Evolutionary conservation across 2,888 invertebrate genomes (phyloP), one percentile per base, ranked within the genome.

Genomic region (Eremobia ochroleuca): DNA sequence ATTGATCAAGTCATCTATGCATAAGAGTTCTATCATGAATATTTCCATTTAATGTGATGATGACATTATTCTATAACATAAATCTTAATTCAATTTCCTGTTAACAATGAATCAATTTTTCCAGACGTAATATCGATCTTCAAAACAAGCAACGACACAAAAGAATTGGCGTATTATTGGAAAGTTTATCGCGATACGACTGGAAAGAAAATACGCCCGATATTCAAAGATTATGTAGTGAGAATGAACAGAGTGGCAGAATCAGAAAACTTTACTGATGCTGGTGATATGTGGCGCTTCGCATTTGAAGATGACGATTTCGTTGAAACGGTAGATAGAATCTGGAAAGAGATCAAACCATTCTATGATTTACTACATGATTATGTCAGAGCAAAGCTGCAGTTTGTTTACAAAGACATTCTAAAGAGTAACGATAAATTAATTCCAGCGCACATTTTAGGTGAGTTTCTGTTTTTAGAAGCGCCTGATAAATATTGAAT

Each of bases 391-490:
- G 92, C 91, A 46, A 97, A 97, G 90, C 91, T 98, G 49, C 97
- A 94, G 85, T 71, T 90, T 0, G 87, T 91, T 43, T 98, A 98
- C 88, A 96, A 96, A 58, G 94, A 96, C 21, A 94, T 96, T 72
- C 91, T 97, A 5, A 92, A 93, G 40, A 89, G 88, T 49, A 93
- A 94, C 15, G 95, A 97, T 74, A 97, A 97, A 21, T 93, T 97
- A 9, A 97, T 98, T 81, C 98, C 98, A 0, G 98, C 98, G 2
- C 98, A 98, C 93, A 90, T 98, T 72, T 93, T 98, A 84, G 98
- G 98, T 97, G 92, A 91, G 91, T 81, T 28, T 43, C 25, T 9
- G n/a, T 61, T 13, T 58, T 4, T 68, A 43, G 37, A 71, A 11
- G n/a, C 55, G 74, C 85, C 79, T 79, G 52, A 28, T 25, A 1